Evolutionary conservation across 2,113 vertebrate species (phyloP).

Genomic region (Ptyas mucosa): DNA sequence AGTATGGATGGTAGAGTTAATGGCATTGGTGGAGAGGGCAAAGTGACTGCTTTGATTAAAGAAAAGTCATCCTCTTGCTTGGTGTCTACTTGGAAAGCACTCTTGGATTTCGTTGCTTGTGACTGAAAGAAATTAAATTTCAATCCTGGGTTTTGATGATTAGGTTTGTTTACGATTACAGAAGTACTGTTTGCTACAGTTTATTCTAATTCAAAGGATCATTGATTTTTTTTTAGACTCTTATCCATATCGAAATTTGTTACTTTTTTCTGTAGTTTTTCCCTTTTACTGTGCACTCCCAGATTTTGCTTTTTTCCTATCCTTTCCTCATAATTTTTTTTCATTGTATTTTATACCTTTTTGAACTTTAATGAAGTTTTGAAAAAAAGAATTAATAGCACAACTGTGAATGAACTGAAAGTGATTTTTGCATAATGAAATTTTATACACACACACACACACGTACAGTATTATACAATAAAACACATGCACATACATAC

Average conservation of each 20-base stretch:
- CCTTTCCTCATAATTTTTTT: too few relatives aligned
- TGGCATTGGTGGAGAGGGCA: too few relatives aligned
- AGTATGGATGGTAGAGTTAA: too few relatives aligned
- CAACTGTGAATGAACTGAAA: neutral
- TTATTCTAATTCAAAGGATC: neutral
- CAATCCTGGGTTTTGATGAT: neutral
- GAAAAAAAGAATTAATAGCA: neutral
- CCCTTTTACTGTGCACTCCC: neutral
- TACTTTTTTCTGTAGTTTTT: neutral
- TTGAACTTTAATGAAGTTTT: too few relatives aligned
- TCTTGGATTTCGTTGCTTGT: neutral
- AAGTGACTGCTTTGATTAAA: too few relatives aligned
- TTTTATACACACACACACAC: neutral
- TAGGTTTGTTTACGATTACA: neutral
- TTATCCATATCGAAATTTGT: neutral
- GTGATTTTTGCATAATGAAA: neutral
- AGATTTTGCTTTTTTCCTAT: neutral
- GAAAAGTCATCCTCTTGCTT: too few relatives aligned
- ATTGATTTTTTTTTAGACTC: neutral
- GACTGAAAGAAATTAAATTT: neutral
- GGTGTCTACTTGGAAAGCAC: too few relatives aligned
- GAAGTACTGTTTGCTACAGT: neutral
- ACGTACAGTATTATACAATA: neutral
- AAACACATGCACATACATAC: neutral
- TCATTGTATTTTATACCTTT: too few relatives aligned